These are phyloP conservation scores for Eumeta japonica DNA, from an alignment of 1,140 invertebrate genomes.

Conservation along the genomic window DNA sequence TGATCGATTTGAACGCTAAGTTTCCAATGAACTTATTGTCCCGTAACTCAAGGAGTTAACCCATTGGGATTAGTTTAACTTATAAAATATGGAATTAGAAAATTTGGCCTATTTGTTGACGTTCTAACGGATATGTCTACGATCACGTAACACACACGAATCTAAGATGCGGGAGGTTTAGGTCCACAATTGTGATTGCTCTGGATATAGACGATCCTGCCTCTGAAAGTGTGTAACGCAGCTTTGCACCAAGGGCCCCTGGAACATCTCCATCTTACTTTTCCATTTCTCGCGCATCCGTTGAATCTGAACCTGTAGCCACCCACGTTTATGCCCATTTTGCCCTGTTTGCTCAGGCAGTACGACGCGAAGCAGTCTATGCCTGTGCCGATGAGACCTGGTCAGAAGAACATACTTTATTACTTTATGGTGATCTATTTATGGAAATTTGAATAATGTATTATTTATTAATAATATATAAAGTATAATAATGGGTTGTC, in stretches of 20 bases:
- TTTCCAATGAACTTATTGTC: too few relatives aligned
- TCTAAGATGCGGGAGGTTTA: constrained; percentile 35
- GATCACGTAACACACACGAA: too few relatives aligned
- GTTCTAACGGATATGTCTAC: too few relatives aligned
- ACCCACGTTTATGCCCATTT: constrained; percentile 49
- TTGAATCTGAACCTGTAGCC: constrained; percentile 48
- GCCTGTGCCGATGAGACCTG: constrained; percentile 37
- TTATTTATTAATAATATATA: neutral
- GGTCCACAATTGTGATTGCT: constrained; percentile 46
- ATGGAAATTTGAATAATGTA: neutral
- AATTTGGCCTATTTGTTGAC: too few relatives aligned
- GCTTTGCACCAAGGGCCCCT: constrained; percentile 48
- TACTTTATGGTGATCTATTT: neutral
- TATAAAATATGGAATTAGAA: too few relatives aligned
- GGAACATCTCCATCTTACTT: constrained; percentile 45
- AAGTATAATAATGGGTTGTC: neutral
- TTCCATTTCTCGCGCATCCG: constrained; percentile 44
- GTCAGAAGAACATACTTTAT: constrained; percentile 21
- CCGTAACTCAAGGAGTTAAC: too few relatives aligned
- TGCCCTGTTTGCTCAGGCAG: constrained; percentile 50
- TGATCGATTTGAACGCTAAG: too few relatives aligned
- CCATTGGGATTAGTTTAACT: too few relatives aligned
- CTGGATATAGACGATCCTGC: constrained; percentile 46
- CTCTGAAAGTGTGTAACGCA: constrained; percentile 42
- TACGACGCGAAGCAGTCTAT: constrained; percentile 45